These are phyloP conservation scores for Acanthopagrus latus DNA, from an alignment of 2,797 vertebrate genomes.

Conservation along the genomic window DNA sequence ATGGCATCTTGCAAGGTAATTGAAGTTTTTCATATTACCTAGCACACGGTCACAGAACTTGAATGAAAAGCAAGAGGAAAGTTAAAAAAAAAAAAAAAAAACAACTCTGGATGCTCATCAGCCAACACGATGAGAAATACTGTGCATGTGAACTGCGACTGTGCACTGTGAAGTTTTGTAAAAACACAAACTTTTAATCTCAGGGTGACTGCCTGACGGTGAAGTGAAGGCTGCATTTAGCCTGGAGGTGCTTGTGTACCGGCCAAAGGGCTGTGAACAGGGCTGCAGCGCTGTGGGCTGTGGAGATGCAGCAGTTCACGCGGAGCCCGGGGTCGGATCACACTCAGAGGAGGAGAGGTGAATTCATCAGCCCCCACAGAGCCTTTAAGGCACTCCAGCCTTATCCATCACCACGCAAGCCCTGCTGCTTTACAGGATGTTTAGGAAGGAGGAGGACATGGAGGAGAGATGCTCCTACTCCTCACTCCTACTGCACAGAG, in stretches of 20 bases:
- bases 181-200: conserved; percentile 37
- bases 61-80: conserved; percentile 33
- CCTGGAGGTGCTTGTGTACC: conserved; percentile 37
- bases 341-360: conserved; percentile 65
- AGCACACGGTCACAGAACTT: not conserved
- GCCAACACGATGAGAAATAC: conserved; percentile 8
- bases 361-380: conserved; percentile 69
- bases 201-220: conserved; percentile 30
- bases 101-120: conserved; percentile 8
- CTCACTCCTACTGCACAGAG: conserved; percentile 34
- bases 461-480: conserved; percentile 8
- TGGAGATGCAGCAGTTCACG: conserved; percentile 51
- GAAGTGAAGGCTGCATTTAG: conserved; percentile 41
- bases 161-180: not conserved
- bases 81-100: not conserved
- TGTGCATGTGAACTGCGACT: not conserved
- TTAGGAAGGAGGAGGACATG: conserved; percentile 4
- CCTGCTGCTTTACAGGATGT: conserved; percentile 41
- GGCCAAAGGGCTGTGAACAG: conserved; percentile 47
- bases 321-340: conserved; percentile 64
- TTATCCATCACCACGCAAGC: conserved; percentile 67
- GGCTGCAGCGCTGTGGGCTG: conserved; percentile 32
- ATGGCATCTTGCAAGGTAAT: not conserved
- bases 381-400: conserved; percentile 51
- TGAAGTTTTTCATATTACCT: conserved; percentile 1